Conservation (phyloP, 2,888 invertebrate genomes). For the Leucozona laternaria region DNA sequence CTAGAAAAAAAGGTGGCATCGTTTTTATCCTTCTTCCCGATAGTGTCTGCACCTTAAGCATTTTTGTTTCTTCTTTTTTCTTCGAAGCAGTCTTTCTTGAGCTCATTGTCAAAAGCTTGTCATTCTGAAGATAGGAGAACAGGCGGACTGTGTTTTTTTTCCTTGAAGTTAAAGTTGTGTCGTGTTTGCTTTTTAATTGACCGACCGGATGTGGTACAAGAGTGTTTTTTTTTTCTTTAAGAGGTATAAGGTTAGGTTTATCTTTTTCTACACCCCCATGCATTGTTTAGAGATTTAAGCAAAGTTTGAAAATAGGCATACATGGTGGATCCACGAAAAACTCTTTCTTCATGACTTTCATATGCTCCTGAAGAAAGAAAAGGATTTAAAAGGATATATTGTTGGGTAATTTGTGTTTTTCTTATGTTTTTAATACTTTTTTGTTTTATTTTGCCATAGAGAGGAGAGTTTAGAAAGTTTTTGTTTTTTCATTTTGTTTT, state of each 20-base stretch:
- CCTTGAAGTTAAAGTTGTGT: slow-evolving; percentile 54
- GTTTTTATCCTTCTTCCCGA: slow-evolving; percentile 23
- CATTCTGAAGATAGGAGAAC: slow-evolving; percentile 37
- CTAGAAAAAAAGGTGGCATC: slow-evolving; percentile 13
- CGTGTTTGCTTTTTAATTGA: slow-evolving; percentile 63
- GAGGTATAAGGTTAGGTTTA: background rate
- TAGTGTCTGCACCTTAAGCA: slow-evolving; percentile 37
- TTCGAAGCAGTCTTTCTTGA: slow-evolving; percentile 31
- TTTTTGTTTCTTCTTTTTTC: slow-evolving; percentile 13
- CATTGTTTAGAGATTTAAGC: background rate
- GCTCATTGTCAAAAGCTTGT: slow-evolving; percentile 59
- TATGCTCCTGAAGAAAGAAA: background rate
- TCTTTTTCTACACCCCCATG: background rate
- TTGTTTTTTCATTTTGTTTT: slow-evolving; percentile 15
- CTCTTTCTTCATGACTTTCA: background rate
- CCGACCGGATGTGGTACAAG: slow-evolving; percentile 58
- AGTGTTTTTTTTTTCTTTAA: slow-evolving; percentile 18
- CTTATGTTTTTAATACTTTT: slow-evolving; percentile 52
- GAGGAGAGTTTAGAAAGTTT: slow-evolving; percentile 20
- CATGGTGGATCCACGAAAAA: background rate
- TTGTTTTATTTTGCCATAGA: slow-evolving; percentile 35
- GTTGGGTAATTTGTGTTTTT: slow-evolving; percentile 65
- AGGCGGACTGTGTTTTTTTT: slow-evolving; percentile 27
- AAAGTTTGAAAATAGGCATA: background rate
- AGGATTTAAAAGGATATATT: slow-evolving; percentile 37